phyloP scores from a whole-genome alignment of 1,140 invertebrate species.

The Drosophila bocki region DNA sequence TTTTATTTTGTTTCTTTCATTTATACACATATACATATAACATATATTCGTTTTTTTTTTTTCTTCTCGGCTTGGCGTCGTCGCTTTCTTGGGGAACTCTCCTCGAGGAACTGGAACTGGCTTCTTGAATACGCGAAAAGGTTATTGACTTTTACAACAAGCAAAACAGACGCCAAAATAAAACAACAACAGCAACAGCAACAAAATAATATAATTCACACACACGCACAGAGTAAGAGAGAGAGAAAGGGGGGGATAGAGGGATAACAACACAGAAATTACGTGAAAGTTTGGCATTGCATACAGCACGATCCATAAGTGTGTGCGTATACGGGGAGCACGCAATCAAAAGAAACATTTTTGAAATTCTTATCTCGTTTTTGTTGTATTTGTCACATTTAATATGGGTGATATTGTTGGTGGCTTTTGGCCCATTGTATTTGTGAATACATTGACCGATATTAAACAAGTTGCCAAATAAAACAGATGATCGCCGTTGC shows the following conservation, averaged over 20 bases:
- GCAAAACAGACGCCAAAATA: constrained; percentile 74
- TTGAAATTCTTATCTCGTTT: constrained; percentile 84
- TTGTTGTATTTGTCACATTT: constrained; percentile 21
- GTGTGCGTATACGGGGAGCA: constrained; percentile 31
- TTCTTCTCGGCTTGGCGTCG: constrained; percentile 15
- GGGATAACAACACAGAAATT: constrained; percentile 68
- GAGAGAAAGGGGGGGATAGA: constrained; percentile 2
- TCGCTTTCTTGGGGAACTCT: constrained; percentile 47
- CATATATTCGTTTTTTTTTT: constrained; percentile 1
- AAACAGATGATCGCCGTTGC: constrained; percentile 47
- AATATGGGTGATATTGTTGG: constrained; percentile 34
- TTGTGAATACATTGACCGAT: constrained; percentile 82
- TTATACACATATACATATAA: background rate
- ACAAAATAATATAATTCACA: constrained; percentile 79
- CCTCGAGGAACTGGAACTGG: constrained; percentile 58
- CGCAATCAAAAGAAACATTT: constrained; percentile 75
- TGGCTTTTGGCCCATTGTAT: constrained; percentile 31
- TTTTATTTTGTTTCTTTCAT: constrained; percentile 26
- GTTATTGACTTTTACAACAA: constrained; percentile 82
- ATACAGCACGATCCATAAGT: constrained; percentile 28
- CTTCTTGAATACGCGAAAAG: constrained; percentile 78
- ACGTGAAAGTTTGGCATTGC: constrained; percentile 84
- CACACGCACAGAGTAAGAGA: constrained; percentile 37
- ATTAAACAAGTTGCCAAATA: constrained; percentile 78
- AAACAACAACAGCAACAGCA: constrained; percentile 27